Conservation (phyloP, 2,888 invertebrate genomes). For the Apocheima hispidaria region DNA sequence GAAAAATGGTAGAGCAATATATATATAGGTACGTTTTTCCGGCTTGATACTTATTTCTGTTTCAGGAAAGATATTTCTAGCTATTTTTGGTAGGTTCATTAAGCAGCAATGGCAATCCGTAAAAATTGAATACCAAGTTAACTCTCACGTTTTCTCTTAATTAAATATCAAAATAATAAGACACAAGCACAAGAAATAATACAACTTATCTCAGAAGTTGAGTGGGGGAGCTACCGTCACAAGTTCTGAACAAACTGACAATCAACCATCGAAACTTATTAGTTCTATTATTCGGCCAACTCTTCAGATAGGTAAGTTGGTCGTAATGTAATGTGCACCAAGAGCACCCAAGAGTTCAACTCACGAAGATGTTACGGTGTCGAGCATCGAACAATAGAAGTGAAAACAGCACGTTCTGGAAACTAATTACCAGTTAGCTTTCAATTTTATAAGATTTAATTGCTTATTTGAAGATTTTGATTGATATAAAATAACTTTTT, state of each 20-base stretch:
- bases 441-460: slow-evolving; percentile 63
- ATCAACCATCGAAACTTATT: not conserved
- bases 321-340: slow-evolving; percentile 1
- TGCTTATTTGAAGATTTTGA: slow-evolving; percentile 18
- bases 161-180: slow-evolving; percentile 6
- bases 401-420: slow-evolving; percentile 73
- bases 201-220: not conserved
- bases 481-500: not conserved
- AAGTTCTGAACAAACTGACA: not conserved
- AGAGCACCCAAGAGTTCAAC: slow-evolving; percentile 44
- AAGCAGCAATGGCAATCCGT: not conserved
- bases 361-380: slow-evolving; percentile 69
- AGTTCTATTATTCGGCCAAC: not conserved
- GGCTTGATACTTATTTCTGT: too few species aligned
- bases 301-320: not conserved
- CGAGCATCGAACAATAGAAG: slow-evolving; percentile 79
- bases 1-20: too few species aligned
- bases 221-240: not conserved
- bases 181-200: not conserved
- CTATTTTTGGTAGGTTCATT: not conserved
- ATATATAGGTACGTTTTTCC: too few species aligned
- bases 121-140: slow-evolving; percentile 3
- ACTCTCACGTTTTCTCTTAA: slow-evolving; percentile 36
- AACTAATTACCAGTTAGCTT: slow-evolving; percentile 68
- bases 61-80: not conserved